A percentile compares a stretch with the other conserved stretches of the same genome.
Conservation (phyloP, 2,888 invertebrate species). For the Drosophila pegasa region DNA sequence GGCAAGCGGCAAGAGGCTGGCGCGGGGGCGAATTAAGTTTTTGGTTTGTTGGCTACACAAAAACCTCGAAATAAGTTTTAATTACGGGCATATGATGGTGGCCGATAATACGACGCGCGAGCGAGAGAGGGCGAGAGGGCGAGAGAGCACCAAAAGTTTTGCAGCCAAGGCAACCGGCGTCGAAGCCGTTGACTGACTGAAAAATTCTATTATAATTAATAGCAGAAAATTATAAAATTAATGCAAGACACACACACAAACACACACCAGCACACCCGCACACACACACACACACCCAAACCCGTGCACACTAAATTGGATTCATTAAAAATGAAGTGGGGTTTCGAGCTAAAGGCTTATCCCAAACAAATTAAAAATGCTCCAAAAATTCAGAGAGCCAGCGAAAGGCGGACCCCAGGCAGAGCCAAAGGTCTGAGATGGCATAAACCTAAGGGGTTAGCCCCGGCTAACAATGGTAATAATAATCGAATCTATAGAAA, state of each 20-base stretch:
- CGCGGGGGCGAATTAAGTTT: conserved; percentile 69
- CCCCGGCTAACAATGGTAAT: conserved; percentile 38
- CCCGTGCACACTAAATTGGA: conserved; percentile 72
- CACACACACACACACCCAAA: no score
- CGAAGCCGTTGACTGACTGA: conserved; percentile 73
- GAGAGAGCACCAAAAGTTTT: conserved; percentile 33
- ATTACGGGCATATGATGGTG: conserved; percentile 81
- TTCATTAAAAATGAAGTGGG: conserved; percentile 80
- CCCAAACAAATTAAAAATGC: conserved; percentile 68
- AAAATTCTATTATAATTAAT: conserved; percentile 80
- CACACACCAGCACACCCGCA: conserved; percentile 18
- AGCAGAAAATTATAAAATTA: conserved; percentile 79
- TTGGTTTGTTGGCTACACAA: conserved; percentile 77
- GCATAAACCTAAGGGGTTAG: conserved; percentile 10
- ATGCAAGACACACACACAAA: conserved; percentile 65
- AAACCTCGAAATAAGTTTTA: conserved; percentile 79
- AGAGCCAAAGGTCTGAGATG: conserved; percentile 36
- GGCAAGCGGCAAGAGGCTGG: not conserved
- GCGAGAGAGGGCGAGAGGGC: not conserved
- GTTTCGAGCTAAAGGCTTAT: conserved; percentile 57
- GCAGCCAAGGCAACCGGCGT: conserved; percentile 40
- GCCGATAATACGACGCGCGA: conserved; percentile 68
- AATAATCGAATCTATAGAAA: conserved; percentile 35
- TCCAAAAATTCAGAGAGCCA: conserved; percentile 8
- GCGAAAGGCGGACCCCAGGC: not conserved